Evolutionary conservation across 2,797 vertebrate genomes (phyloP), one percentile per base, ranked within the genome.

Genomic region (Bradypus variegatus): DNA sequence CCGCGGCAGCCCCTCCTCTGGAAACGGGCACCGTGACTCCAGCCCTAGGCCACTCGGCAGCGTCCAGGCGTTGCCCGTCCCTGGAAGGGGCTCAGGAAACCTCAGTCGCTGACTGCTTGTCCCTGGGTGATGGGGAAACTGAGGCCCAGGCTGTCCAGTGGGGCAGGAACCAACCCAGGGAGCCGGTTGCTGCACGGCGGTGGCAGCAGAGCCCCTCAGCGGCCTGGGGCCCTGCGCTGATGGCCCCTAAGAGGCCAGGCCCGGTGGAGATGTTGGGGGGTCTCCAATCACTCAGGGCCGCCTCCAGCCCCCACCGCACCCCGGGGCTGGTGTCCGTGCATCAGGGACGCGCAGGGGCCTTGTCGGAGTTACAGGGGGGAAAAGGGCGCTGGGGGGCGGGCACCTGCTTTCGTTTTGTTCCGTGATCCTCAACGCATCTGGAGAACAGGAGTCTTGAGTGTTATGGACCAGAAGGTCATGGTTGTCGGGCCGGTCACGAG

Each of bases 361-460:
- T 95, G 88, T 96, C 95, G 93, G 96, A 95, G 86, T 95, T 94
- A 92, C 96, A 67, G 95, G 14, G 8, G 14, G 50, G 50, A 48
- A 67, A 70, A 29, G 95, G 96, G 95, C 94, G 53, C 95, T 87
- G 95, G 95, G 95, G 96, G 97, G 96, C 96, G 96, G 96, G 96
- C 97, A 97, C 97, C 97, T 97, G 91, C 97, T 97, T 97, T 97
- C 97, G 97, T 97, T 98, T 98, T 97, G 97, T 97, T 97, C 97
- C 96, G 97, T 96, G 98, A 96, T 96, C 96, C 97, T 97, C 97
- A 97, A 97, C 98, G 98, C 98, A 98, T 98, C 96, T 97, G 95
- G 97, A 96, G 97, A 97, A 97, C 95, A 96, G 95, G 96, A 97
- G 97, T 45, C 41, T 45, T 45, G 41, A 45, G 6, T 45, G n/a